Evolutionary conservation across 53 echinoderm and acorn worm species (phyloP), one percentile per base, ranked within the genome.

Genomic region (Holothuria leucospilota): DNA sequence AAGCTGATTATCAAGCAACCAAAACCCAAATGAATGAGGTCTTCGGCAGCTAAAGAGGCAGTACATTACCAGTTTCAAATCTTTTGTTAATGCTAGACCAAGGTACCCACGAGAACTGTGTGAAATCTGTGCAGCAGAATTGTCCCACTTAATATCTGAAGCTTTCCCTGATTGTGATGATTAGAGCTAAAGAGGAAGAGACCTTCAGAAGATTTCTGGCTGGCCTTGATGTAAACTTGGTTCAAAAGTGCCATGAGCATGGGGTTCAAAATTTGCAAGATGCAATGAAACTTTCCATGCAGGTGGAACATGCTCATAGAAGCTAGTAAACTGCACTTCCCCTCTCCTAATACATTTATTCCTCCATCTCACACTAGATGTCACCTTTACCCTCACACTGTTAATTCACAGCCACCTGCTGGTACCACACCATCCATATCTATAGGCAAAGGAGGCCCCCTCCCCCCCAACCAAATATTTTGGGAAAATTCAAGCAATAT

Each of bases 161-260:
- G 88, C 53, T 1, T 92, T 89, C 77, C 84, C 86, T 2, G 46
- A 82, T 2, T 92, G 89, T 59, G 92, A 82, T 51, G 13, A n/a
- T 65, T 30, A 66, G 14, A 1, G 92, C 88, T 6, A 52, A 80
- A 62, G 41, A 82, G 13, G 82, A 86, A 0, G 89, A 92, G 28
- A 39, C 59, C 8, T 93, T 85, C 29, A 74, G 91, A 5, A 58
- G 94, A 60, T 93, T 93, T 64, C 20, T 93, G 26, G 94, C 89
- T n/a, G 91, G 94, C 13, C 40, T 94, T 16, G 52, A 68, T 46
- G 77, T 91, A 13, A 39, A 64, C 2, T 29, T 94, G 12, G 88
- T 82, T 41, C 39, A 62, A 5, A 94, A 88, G 62, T 91, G 91
- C 51, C 90, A 93, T 52, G 90, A 93, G 72, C 88, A 88, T 30